Percentiles rank a stretch among this genome's conserved stretches.
These are phyloP conservation scores for Pteromalus puparum DNA, from an alignment of 1,140 invertebrate genomes.

Conservation along the genomic window DNA sequence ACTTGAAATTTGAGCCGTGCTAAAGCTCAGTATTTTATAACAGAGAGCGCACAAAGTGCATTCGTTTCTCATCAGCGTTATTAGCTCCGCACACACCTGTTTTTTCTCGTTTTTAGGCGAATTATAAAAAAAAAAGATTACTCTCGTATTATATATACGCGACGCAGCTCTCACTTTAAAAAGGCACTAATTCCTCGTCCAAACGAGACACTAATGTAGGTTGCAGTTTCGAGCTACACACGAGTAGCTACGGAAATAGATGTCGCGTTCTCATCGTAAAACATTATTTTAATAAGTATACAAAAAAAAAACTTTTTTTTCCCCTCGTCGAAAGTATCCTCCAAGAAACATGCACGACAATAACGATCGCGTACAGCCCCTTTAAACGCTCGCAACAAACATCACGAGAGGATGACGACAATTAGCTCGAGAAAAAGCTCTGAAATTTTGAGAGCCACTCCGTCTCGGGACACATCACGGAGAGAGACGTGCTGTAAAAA, in stretches of 20 bases:
- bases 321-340: too few relatives aligned
- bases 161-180: too few relatives aligned
- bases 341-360: not conserved
- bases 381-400: not conserved
- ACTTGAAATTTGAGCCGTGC: not conserved
- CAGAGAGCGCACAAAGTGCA: too few relatives aligned
- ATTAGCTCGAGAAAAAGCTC: not conserved
- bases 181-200: too few relatives aligned
- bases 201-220: not conserved
- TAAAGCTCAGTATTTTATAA: not conserved
- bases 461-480: not conserved
- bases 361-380: not conserved
- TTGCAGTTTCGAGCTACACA: not conserved
- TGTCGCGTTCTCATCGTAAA: not conserved
- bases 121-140: too few relatives aligned
- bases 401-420: not conserved
- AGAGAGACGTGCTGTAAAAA: not conserved
- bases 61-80: not conserved
- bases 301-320: not conserved
- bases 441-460: not conserved
- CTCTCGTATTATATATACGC: too few relatives aligned
- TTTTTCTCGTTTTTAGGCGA: not conserved
- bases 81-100: not conserved
- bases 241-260: not conserved
- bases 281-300: not conserved